Conservation (phyloP, 2,113 vertebrate genomes). For the Aythya baeri region DNA sequence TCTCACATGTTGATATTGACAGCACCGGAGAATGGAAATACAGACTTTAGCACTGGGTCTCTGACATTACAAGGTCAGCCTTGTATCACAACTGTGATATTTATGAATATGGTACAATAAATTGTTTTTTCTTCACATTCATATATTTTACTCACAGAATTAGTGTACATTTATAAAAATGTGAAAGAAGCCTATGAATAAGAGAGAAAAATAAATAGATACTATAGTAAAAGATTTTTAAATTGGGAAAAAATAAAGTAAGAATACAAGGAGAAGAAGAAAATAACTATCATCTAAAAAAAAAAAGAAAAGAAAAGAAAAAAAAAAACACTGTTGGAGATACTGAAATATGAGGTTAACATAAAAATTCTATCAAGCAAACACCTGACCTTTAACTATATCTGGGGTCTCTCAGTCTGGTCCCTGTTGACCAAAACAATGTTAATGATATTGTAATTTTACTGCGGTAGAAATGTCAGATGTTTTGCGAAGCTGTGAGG, state of each 20-base stretch:
- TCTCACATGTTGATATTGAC: slow-evolving; percentile 18
- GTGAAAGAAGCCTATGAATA: background rate
- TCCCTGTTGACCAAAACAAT: background rate
- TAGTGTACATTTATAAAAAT: background rate
- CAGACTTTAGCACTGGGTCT: background rate
- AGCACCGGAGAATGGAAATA: slow-evolving; percentile 14
- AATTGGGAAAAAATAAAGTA: background rate
- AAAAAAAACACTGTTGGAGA: background rate
- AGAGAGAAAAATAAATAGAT: background rate
- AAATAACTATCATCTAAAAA: background rate
- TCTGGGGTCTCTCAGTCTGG: background rate
- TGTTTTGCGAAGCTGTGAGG: background rate
- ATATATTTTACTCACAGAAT: background rate
- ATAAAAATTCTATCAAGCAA: background rate
- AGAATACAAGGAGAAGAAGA: background rate
- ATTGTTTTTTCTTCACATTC: background rate
- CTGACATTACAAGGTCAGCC: background rate
- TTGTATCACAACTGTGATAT: background rate
- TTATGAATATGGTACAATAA: background rate
- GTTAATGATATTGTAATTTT: background rate
- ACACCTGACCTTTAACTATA: background rate
- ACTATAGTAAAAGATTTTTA: background rate
- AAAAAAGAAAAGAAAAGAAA: background rate
- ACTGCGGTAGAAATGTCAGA: background rate
- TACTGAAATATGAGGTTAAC: background rate